A percentile compares a stretch with the other conserved stretches of the same genome.
These are phyloP conservation scores for Bolinopsis microptera DNA, from an alignment of 37 sponge, comb jelly and placozoan species.

Conservation along the genomic window DNA sequence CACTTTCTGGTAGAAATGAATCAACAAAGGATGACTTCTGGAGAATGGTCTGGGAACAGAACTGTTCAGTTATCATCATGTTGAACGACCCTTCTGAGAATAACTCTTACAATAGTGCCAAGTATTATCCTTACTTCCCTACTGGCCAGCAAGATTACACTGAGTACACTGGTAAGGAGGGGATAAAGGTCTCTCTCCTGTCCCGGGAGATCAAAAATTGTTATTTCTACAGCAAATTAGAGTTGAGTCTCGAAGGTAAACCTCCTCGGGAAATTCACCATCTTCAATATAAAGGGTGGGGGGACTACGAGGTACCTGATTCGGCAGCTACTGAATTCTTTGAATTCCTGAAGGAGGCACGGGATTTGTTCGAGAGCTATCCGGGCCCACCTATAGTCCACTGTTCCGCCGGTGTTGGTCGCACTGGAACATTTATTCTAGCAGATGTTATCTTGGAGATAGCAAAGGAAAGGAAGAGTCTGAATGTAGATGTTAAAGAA, in stretches of 20 bases:
- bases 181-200: not conserved
- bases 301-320: constrained; percentile 11
- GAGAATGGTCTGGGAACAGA: not conserved
- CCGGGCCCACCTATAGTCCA: not conserved
- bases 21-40: constrained; percentile 31
- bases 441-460: constrained; percentile 37
- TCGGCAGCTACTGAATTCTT: constrained; percentile 9
- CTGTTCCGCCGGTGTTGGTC: constrained; percentile 36
- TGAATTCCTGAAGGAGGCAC: not conserved
- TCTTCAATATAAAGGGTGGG: constrained; percentile 19
- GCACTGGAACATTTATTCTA: constrained; percentile 36
- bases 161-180: not conserved
- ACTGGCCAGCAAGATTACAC: not conserved
- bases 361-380: not conserved
- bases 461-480: not conserved
- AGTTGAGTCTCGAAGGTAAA: not conserved
- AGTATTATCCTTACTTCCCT: constrained; percentile 4
- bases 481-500: constrained; percentile 69
- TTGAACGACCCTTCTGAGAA: constrained; percentile 25
- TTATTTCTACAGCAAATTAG: not conserved
- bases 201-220: not conserved
- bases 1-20: not conserved
- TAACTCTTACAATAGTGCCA: not conserved
- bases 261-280: not conserved
- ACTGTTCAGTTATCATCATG: constrained; percentile 16